Conservation (phyloP, 1,140 invertebrate species). For the Eufriesea mexicana region DNA sequence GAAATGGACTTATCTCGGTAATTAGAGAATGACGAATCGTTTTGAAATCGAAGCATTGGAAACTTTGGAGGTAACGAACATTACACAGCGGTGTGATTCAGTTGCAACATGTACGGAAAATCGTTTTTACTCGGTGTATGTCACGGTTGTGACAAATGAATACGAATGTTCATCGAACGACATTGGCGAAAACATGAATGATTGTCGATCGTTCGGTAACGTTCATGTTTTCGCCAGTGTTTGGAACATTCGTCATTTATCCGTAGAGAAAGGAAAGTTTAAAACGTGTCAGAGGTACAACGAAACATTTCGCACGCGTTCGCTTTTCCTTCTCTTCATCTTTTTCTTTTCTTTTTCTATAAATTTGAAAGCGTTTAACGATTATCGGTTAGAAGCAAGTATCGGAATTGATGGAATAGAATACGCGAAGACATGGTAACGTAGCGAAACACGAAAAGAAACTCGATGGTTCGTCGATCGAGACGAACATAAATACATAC, state of each 20-base stretch:
- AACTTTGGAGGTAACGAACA: neutral
- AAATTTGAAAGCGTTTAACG: too few species aligned
- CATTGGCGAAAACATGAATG: constrained; percentile 40
- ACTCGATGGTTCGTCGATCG: neutral
- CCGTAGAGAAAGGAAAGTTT: neutral
- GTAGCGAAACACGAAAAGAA: constrained; percentile 19
- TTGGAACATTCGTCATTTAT: constrained; percentile 27
- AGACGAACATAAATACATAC: constrained; percentile 43
- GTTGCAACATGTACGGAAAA: constrained; percentile 29
- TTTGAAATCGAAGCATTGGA: neutral
- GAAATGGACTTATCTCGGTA: neutral
- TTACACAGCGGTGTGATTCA: neutral
- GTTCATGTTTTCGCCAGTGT: too few species aligned
- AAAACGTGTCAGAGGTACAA: neutral
- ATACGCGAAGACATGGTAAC: neutral
- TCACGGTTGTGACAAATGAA: constrained; percentile 55
- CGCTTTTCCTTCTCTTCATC: neutral
- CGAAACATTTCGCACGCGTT: neutral
- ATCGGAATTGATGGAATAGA: neutral
- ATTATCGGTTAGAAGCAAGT: neutral
- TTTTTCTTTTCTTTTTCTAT: neutral
- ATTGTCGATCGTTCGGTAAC: constrained; percentile 33
- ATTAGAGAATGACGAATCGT: neutral
- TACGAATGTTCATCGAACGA: constrained; percentile 31
- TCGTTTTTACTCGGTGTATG: constrained; percentile 37